A percentile compares a stretch with the other conserved stretches of the same genome.
Conservation (phyloP, 2,888 invertebrate genomes). For the Thymelicus acteon region DNA sequence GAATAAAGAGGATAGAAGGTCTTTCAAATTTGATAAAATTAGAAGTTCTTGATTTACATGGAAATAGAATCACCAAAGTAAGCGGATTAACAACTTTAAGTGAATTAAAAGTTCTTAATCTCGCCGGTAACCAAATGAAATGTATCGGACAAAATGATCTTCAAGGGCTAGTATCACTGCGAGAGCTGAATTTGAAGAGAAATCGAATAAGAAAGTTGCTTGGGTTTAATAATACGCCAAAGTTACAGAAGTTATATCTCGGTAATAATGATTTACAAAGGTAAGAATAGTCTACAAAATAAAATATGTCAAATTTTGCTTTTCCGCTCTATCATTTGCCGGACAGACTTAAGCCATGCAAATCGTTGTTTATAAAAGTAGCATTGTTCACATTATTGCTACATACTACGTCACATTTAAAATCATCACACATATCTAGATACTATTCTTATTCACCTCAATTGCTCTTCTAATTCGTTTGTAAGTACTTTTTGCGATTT, state of each 20-base stretch:
- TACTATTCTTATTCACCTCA: no score
- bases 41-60: conserved; percentile 96
- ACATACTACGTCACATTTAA: no score
- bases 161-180: conserved; percentile 89
- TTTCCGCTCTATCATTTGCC: no score
- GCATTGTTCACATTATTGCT: no score
- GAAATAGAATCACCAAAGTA: conserved; percentile 93
- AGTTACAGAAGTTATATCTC: conserved; percentile 91
- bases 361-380: no score
- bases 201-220: conserved; percentile 92
- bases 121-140: conserved; percentile 96
- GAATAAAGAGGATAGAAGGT: conserved; percentile 92
- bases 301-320: not conserved
- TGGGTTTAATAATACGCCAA: conserved; percentile 91
- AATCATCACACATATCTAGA: no score
- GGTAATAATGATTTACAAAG: conserved; percentile 91
- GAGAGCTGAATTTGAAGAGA: conserved; percentile 94
- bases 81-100: conserved; percentile 87
- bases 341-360: no score
- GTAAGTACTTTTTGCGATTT: no score
- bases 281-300: conserved; percentile 49
- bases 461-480: no score
- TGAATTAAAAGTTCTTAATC: conserved; percentile 94
- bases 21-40: conserved; percentile 89
- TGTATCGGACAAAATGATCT: conserved; percentile 91